A percentile compares a stretch with the other conserved stretches of the same genome.
Evolutionary conservation across 2,888 invertebrate species (phyloP).

Genomic region (Hoplodrina blanda): DNA sequence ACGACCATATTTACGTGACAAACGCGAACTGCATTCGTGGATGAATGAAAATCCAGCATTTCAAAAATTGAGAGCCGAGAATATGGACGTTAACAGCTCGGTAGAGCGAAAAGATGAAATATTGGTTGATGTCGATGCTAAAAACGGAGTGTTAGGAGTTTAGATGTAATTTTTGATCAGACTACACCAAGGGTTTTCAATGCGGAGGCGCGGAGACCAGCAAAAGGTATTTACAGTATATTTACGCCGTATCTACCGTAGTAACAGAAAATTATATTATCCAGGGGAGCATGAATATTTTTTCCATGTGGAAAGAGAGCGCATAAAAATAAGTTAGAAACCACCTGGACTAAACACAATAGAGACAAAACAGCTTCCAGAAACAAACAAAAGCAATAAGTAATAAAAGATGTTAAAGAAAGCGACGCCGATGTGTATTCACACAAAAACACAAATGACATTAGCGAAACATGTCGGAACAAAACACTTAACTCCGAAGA

Average conservation of each 20-base stretch:
- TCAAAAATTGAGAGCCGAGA: background rate
- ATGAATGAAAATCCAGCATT: constrained; percentile 19
- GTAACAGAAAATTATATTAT: too few relatives aligned
- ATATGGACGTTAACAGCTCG: background rate
- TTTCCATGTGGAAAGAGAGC: too few relatives aligned
- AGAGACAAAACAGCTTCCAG: constrained; percentile 6
- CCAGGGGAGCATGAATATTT: too few relatives aligned
- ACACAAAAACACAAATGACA: constrained; percentile 22
- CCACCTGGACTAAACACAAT: background rate
- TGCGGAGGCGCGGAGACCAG: too few relatives aligned
- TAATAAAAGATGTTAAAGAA: constrained; percentile 1
- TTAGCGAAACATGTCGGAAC: constrained; percentile 17
- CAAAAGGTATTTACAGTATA: too few relatives aligned
- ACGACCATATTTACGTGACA: constrained; percentile 15
- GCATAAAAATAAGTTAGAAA: too few relatives aligned
- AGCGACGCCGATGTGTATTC: background rate
- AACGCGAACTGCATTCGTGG: constrained; percentile 23
- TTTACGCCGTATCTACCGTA: too few relatives aligned
- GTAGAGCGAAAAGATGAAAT: constrained; percentile 9
- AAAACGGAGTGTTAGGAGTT: background rate
- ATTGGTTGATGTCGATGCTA: background rate
- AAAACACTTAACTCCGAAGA: constrained; percentile 47
- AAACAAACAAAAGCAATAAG: background rate
- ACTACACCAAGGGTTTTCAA: background rate
- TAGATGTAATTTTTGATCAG: background rate